phyloP scores from a whole-genome alignment of 2,888 invertebrate species.

The Euplagia quadripunctaria region DNA sequence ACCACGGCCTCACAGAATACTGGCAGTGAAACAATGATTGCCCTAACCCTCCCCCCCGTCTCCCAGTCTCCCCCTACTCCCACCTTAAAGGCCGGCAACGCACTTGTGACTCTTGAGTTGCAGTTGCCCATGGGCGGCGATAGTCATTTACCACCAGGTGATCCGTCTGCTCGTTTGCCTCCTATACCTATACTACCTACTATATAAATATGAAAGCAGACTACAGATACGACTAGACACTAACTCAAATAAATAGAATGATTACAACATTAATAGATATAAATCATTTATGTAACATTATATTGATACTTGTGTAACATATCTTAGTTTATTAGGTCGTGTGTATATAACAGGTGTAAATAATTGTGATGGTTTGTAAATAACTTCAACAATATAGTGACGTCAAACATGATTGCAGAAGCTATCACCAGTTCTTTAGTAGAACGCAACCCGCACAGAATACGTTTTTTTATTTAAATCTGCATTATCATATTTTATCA shows the following conservation, averaged over 20 bases:
- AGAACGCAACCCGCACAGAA: neutral
- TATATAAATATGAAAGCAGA: neutral
- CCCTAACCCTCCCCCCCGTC: no score
- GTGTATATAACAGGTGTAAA: neutral
- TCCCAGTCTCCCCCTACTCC: no score
- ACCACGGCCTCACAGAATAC: no score
- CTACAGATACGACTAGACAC: neutral
- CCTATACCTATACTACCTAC: no score
- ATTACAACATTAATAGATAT: neutral
- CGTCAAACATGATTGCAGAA: neutral
- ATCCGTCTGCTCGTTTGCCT: no score
- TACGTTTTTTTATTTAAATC: neutral
- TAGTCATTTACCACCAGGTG: no score
- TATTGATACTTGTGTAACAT: neutral
- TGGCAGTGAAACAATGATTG: no score
- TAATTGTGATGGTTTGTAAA: constrained; percentile 13
- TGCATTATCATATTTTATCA: neutral
- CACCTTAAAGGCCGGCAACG: no score
- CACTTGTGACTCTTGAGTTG: no score
- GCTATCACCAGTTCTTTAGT: neutral
- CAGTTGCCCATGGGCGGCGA: no score
- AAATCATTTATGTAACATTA: neutral
- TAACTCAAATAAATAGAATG: neutral
- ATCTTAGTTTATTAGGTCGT: constrained; percentile 1
- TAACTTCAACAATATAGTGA: neutral